Base-by-base conservation (phyloP, 1,140 invertebrate species). In the Drosophila dunni region DNA sequence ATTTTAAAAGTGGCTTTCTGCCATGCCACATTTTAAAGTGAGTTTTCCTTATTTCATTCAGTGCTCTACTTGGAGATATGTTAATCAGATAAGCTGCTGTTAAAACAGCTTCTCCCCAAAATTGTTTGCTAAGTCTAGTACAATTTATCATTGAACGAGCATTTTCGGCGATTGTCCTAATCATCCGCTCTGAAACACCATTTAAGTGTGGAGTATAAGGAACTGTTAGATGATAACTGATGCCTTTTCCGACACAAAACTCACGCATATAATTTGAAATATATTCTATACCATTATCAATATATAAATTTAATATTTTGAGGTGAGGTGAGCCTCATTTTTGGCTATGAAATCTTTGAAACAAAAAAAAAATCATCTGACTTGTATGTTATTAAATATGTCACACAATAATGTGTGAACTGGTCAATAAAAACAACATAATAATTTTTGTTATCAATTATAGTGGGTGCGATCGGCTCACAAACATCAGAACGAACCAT, bases 121-220 rank as follows among this genome's bases (percentile, higher is more conserved):
- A 91, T 17, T 44, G n/a, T 63, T 88, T 91, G 45, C 74, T 36
- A 38, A 90, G 69, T 36, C 75, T 60, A 15, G 92, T 61, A 65
- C 77, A 88, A 17, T 29, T 29, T 29, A 29, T 29, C 24, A 29
- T 29, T 29, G 24, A 29, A 29, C 24, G 24, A 29, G 24, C 24
- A 3, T 29, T 29, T 6, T 29, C 24, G 24, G 24, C 5, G 24
- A 29, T 29, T 29, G 24, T 29, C 6, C 24, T 29, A 29, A 29
- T 29, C 33, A 54, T 67, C 94, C 24, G 81, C 15, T 45, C n/a
- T n/a, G 44, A 93, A 91, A 34, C 84, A 46, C 93, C 93, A 92
- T 94, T 94, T 79, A 91, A 78, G 71, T 94, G 91, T 57, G 93
- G 93, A 8, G 92, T 93, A 62, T 93, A 89, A 45, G 93, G 89